phyloP scores from a whole-genome alignment of 2,797 vertebrate genomes.

The Anguilla marmorata region DNA sequence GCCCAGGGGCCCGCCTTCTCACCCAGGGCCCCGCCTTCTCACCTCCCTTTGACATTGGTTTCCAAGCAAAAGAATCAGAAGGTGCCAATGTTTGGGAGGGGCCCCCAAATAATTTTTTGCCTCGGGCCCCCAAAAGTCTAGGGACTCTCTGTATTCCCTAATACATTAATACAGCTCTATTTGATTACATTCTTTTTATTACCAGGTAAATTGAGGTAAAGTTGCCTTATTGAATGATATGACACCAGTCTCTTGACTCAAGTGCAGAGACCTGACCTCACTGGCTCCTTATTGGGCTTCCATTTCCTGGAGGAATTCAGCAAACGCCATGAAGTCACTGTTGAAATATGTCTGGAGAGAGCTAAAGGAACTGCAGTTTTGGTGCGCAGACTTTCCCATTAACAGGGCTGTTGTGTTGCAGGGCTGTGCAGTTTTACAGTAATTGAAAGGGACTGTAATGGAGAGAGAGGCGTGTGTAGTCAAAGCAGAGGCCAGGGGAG shows the following conservation, averaged over 20 bases:
- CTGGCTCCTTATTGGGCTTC: conserved; percentile 17
- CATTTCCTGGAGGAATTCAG: conserved; percentile 16
- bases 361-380: conserved; percentile 36
- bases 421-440: conserved; percentile 56
- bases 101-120: too few relatives aligned
- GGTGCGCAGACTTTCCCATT: conserved; percentile 53
- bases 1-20: too few relatives aligned
- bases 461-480: conserved; percentile 52
- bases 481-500: conserved; percentile 63
- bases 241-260: background rate
- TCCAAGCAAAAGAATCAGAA: too few relatives aligned
- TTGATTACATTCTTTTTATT: too few relatives aligned
- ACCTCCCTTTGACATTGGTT: too few relatives aligned
- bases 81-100: too few relatives aligned
- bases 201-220: background rate
- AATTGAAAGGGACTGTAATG: conserved; percentile 73
- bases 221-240: background rate
- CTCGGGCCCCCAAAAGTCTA: too few relatives aligned
- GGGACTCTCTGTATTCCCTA: background rate
- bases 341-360: conserved; percentile 46
- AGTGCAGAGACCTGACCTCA: background rate
- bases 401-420: conserved; percentile 56
- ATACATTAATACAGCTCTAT: background rate
- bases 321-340: conserved; percentile 54
- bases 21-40: too few relatives aligned